These are phyloP conservation scores for Catharus bicknelli DNA, from an alignment of 2,113 vertebrate species.

Conservation along the genomic window DNA sequence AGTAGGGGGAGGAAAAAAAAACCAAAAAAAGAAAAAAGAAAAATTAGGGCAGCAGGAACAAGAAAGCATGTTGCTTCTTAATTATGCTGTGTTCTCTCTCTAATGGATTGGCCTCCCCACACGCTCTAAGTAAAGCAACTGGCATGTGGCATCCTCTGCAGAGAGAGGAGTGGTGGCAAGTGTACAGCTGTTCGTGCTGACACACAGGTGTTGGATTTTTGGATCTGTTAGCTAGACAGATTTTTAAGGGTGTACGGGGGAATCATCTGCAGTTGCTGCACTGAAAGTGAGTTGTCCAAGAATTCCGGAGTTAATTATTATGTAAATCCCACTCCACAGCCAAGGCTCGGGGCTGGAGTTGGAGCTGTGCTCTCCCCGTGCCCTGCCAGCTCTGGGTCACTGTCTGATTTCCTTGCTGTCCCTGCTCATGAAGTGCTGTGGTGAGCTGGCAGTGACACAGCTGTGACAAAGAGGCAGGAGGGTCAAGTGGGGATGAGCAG, in stretches of 20 bases:
- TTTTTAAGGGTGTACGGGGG: constrained; percentile 69
- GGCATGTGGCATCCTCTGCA: constrained; percentile 69
- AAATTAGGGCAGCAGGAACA: constrained; percentile 47
- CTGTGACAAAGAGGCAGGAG: rapidly evolving
- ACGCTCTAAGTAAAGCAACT: constrained; percentile 56
- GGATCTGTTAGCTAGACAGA: constrained; percentile 63
- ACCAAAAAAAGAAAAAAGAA: too few relatives aligned
- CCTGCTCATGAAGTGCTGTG: background rate
- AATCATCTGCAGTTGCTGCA: constrained; percentile 60
- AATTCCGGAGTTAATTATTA: constrained; percentile 55
- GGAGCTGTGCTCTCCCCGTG: rapidly evolving
- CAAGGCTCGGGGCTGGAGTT: background rate
- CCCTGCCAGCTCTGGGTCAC: background rate
- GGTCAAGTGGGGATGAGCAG: background rate
- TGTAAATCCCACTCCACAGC: constrained; percentile 47
- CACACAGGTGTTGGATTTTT: constrained; percentile 71
- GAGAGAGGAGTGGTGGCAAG: constrained; percentile 54
- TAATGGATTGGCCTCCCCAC: constrained; percentile 69
- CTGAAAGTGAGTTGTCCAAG: constrained; percentile 55
- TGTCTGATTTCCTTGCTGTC: background rate
- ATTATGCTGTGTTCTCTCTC: constrained; percentile 66
- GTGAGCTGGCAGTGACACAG: background rate
- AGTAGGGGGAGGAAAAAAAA: background rate
- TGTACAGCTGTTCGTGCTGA: constrained; percentile 69
- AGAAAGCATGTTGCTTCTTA: constrained; percentile 68